A percentile compares a stretch with the other conserved stretches of the same genome.
Evolutionary conservation across 2,797 vertebrate genomes (phyloP).

Genomic region (Ficedula albicollis): DNA sequence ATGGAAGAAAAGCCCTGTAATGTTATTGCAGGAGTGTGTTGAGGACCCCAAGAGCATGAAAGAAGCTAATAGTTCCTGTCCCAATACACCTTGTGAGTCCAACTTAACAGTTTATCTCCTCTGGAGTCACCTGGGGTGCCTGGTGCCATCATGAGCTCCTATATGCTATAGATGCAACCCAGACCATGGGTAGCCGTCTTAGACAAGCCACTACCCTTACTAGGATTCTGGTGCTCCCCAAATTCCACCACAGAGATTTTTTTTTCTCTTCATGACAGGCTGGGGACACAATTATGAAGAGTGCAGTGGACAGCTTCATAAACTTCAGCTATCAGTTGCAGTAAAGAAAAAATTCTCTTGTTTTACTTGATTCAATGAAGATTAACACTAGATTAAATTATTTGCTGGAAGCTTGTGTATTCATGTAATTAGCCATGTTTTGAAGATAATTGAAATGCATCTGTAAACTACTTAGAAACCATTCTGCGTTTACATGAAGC

Average conservation of each 20-base stretch:
- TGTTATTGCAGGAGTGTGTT: not conserved
- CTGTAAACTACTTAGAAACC: not conserved
- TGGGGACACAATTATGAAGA: not conserved
- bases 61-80: not conserved
- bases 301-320: not conserved
- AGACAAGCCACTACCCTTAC: not conserved
- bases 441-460: not conserved
- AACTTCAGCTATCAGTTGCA: not conserved
- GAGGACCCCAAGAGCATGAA: not conserved
- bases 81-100: not conserved
- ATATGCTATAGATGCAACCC: not conserved
- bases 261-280: not conserved
- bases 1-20: not conserved
- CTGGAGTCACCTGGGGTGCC: not conserved
- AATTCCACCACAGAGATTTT: not conserved
- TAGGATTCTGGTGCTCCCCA: not conserved
- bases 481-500: not conserved
- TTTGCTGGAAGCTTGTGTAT: not conserved
- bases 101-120: not conserved
- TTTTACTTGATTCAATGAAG: not conserved
- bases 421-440: not conserved
- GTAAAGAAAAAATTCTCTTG: not conserved
- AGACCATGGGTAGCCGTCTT: rapidly evolving
- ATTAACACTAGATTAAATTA: not conserved
- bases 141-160: not conserved